These are phyloP conservation scores for Bombus cullumanus DNA, from an alignment of 1,140 invertebrate genomes.

Conservation along the genomic window DNA sequence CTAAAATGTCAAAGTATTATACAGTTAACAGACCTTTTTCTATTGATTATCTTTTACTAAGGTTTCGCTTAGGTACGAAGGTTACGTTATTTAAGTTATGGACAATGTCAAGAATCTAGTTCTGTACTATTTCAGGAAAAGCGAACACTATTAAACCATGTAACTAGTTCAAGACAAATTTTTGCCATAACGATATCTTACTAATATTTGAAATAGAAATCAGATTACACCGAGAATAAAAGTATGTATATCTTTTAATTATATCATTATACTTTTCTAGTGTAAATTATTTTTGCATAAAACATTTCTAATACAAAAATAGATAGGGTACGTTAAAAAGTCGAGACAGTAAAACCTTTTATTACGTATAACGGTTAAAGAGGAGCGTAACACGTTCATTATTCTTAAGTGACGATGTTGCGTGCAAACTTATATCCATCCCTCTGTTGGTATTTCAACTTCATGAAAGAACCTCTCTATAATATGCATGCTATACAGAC, in stretches of 20 bases:
- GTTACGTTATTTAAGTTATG: slow-evolving; percentile 20
- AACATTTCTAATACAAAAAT: not conserved
- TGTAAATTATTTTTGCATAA: not conserved
- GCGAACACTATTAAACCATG: not conserved
- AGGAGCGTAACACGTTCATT: not conserved
- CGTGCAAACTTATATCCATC: not conserved
- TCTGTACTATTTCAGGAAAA: slow-evolving; percentile 10
- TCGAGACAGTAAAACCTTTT: not conserved
- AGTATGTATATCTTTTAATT: not conserved
- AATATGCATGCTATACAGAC: slow-evolving; percentile 10
- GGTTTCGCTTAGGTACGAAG: not conserved
- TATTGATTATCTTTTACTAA: not conserved
- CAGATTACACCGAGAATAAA: not conserved
- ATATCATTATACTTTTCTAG: not conserved
- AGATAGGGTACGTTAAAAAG: not conserved
- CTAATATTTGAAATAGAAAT: not conserved
- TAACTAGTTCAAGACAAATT: not conserved
- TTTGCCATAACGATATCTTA: too few species aligned
- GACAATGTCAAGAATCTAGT: slow-evolving; percentile 1
- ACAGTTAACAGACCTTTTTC: not conserved
- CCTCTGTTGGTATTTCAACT: slow-evolving; percentile 32
- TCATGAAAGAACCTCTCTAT: slow-evolving; percentile 9
- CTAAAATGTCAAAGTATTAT: slow-evolving; percentile 14
- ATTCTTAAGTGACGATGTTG: not conserved
- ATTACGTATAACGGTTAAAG: not conserved